Evolutionary conservation across 2,888 invertebrate genomes (phyloP), one percentile per base, ranked within the genome.

Genomic region (Geophilus truncorum): DNA sequence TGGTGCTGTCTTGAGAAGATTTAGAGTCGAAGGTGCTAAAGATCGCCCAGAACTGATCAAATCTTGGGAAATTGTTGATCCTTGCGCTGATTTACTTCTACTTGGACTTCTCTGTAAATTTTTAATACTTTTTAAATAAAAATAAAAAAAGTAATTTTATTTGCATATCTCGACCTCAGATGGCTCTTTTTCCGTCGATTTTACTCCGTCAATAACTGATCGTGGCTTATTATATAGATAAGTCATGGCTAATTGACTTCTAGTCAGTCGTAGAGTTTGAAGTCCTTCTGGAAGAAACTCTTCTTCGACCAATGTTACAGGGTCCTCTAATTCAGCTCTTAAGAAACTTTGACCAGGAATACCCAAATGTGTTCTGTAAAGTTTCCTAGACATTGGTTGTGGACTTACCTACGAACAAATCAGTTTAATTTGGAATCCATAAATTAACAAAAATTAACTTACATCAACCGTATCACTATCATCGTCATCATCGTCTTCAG

Each of bases 301-400:
- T 18, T 62, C 57, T 62, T 62, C 57, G 0, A 62, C 57, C 57
- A 78, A 40, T 18, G 78, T 78, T 21, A 78, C 36, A 3, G 78
- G 78, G 36, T 78, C 78, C 7, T 78, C 78, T 21, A 78, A 0
- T 34, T 78, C 34, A 2, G 36, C 78, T 40, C 78, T 34, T 36
- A 78, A 36, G 21, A 18, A 36, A 78, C 78, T 78, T 18, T 78
- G 36, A 6, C 78, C 78, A n/a, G 78, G 78, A 78, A 78, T 34
- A n/a, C 78, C 40, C 3, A 12, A 6, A 32, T 77, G 78, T 2
- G 40, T 36, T 21, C 36, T 32, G 34, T 78, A 78, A 0, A 78
- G 7, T 34, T 34, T 32, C 36, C 23, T 32, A 15, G 21, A 18
- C 15, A 40, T 62, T 1, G 18, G 57, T 18, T 3, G 23, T 3